Percentiles rank a stretch among this genome's conserved stretches.
phyloP scores from a whole-genome alignment of 1,140 invertebrate species.

The Hypsibius dujardini region DNA sequence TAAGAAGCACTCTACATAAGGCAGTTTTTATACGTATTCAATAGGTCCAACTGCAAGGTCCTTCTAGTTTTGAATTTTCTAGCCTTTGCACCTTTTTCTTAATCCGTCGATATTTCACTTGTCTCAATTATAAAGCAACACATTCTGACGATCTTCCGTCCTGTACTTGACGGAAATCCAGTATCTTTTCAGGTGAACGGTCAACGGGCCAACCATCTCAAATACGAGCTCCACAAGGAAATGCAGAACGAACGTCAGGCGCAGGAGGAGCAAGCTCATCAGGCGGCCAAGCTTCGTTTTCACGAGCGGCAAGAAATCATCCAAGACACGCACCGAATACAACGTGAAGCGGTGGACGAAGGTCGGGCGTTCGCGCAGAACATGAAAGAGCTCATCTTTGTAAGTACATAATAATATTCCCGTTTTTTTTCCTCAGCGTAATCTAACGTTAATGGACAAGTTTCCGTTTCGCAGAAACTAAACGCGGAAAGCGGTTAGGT shows the following conservation, averaged over 20 bases:
- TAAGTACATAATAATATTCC: too few species aligned
- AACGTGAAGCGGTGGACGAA: neutral
- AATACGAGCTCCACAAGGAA: neutral
- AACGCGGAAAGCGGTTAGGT: neutral
- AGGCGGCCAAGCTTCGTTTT: neutral
- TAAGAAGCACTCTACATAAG: too few species aligned
- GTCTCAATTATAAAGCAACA: too few species aligned
- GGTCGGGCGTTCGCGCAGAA: neutral
- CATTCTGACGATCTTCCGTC: too few species aligned
- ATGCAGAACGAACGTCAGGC: neutral
- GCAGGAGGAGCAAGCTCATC: neutral
- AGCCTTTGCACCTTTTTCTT: too few species aligned
- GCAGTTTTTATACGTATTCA: too few species aligned
- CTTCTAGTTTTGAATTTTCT: too few species aligned
- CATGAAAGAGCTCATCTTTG: neutral
- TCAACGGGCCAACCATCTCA: neutral
- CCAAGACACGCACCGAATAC: neutral
- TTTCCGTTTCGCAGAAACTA: conserved; percentile 4
- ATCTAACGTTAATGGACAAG: neutral
- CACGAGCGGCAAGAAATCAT: too few species aligned
- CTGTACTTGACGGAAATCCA: too few species aligned
- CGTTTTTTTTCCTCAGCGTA: neutral
- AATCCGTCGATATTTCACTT: too few species aligned
- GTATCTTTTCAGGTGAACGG: neutral
- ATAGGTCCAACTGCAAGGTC: too few species aligned